These are phyloP conservation scores for Bemisia tabaci DNA, from an alignment of 1,140 invertebrate species.

Conservation along the genomic window DNA sequence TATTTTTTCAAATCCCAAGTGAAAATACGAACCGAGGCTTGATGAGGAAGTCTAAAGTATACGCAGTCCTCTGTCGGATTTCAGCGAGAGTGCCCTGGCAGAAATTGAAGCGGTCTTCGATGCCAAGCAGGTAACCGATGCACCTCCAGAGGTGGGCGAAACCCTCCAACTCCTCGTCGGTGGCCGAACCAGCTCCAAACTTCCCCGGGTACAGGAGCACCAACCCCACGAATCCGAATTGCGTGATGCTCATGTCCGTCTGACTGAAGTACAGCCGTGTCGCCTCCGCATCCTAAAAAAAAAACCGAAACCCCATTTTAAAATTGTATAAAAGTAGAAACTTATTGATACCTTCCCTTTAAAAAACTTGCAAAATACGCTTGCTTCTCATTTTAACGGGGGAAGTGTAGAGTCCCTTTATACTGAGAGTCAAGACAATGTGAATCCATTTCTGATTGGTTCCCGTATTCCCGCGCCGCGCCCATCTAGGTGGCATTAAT, in stretches of 20 bases:
- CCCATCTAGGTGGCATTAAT: no score
- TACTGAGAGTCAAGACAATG: no score
- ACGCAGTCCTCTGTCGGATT: constrained; percentile 28
- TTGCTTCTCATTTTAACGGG: no score
- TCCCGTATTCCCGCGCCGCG: no score
- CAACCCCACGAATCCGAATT: constrained; percentile 73
- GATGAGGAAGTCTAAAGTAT: constrained; percentile 29
- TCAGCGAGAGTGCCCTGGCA: constrained; percentile 35
- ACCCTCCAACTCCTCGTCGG: constrained; percentile 46
- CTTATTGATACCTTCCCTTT: constrained; percentile 32
- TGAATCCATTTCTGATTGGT: no score
- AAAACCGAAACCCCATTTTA: constrained; percentile 44
- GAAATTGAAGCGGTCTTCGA: constrained; percentile 57
- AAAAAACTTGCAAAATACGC: neutral
- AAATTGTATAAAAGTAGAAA: no score
- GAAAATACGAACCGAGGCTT: no score
- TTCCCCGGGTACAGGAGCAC: constrained; percentile 47
- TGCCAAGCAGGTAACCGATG: constrained; percentile 61
- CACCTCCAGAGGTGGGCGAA: constrained; percentile 69
- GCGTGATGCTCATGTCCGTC: constrained; percentile 65
- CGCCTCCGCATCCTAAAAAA: constrained; percentile 34
- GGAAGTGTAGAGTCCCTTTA: no score
- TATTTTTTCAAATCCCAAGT: no score
- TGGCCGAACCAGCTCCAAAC: constrained; percentile 41
- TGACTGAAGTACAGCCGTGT: constrained; percentile 40